Conservation (phyloP, 2,888 invertebrate genomes). For the Nemotelus pantherinus region DNA sequence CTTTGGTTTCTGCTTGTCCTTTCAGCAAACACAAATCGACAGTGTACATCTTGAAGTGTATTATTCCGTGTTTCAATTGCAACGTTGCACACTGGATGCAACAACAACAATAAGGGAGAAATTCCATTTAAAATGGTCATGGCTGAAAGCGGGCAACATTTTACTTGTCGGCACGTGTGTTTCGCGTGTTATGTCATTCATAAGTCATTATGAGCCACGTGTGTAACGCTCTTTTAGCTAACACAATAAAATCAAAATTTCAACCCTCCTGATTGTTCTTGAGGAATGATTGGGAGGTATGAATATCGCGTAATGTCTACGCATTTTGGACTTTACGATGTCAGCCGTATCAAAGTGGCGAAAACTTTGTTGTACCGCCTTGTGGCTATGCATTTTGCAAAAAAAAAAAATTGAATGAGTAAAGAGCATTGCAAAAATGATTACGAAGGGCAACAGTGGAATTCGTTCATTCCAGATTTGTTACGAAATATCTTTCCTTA, state of each 20-base stretch:
- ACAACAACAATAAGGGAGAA: conserved; percentile 16
- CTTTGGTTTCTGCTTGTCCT: conserved; percentile 10
- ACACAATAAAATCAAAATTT: conserved; percentile 30
- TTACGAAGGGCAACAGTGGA: too few relatives aligned
- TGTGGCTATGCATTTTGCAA: too few relatives aligned
- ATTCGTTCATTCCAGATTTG: too few relatives aligned
- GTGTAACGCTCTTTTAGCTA: conserved; percentile 53
- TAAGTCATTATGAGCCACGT: conserved; percentile 66
- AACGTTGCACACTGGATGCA: background rate
- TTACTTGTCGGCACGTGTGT: conserved; percentile 57
- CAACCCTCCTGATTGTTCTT: conserved; percentile 15
- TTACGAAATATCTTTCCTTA: too few relatives aligned
- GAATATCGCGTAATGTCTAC: too few relatives aligned
- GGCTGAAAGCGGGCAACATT: conserved; percentile 47
- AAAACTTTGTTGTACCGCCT: too few relatives aligned
- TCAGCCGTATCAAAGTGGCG: too few relatives aligned
- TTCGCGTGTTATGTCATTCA: conserved; percentile 67
- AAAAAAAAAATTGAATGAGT: too few relatives aligned
- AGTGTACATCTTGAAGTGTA: background rate
- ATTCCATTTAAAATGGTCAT: conserved; percentile 38
- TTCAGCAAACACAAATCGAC: conserved; percentile 4
- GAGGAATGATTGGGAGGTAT: background rate
- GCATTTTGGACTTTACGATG: too few relatives aligned
- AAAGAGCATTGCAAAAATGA: too few relatives aligned
- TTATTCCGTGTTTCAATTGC: background rate